phyloP scores from a whole-genome alignment of 2,797 vertebrate genomes.

The Neostethus bicornis region DNA sequence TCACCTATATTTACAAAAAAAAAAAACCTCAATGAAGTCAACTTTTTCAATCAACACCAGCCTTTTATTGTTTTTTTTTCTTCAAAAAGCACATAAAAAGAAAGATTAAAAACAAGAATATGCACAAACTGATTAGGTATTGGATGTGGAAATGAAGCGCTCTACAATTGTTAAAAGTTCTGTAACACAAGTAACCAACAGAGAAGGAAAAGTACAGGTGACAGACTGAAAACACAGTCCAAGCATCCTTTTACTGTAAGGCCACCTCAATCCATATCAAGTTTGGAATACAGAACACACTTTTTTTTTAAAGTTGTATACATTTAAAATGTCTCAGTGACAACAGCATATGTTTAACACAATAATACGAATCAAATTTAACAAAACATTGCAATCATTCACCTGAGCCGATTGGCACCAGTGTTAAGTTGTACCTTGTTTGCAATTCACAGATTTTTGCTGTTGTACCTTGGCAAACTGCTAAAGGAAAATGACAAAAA shows the following conservation, averaged over 20 bases:
- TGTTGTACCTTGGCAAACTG: constrained; percentile 75
- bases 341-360: constrained; percentile 65
- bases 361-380: constrained; percentile 61
- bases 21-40: constrained; percentile 18
- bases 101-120: constrained; percentile 62
- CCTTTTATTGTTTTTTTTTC: constrained; percentile 73
- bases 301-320: constrained; percentile 66
- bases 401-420: constrained; percentile 72
- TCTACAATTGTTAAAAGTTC: constrained; percentile 62
- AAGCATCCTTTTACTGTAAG: constrained; percentile 76
- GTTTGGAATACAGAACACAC: constrained; percentile 70
- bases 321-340: constrained; percentile 67
- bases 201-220: constrained; percentile 46
- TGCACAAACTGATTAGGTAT: constrained; percentile 69
- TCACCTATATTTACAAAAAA: neutral
- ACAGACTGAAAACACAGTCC: constrained; percentile 56
- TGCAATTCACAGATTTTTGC: constrained; percentile 64
- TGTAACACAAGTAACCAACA: constrained; percentile 60
- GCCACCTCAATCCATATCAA: constrained; percentile 80
- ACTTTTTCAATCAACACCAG: constrained; percentile 70
- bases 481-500: constrained; percentile 60
- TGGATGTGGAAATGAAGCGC: constrained; percentile 48
- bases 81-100: constrained; percentile 82
- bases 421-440: constrained; percentile 63
- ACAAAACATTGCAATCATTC: constrained; percentile 67